A percentile compares a stretch with the other conserved stretches of the same genome.
phyloP scores from a whole-genome alignment of 2,797 vertebrate species.

The Ceryle rudis region DNA sequence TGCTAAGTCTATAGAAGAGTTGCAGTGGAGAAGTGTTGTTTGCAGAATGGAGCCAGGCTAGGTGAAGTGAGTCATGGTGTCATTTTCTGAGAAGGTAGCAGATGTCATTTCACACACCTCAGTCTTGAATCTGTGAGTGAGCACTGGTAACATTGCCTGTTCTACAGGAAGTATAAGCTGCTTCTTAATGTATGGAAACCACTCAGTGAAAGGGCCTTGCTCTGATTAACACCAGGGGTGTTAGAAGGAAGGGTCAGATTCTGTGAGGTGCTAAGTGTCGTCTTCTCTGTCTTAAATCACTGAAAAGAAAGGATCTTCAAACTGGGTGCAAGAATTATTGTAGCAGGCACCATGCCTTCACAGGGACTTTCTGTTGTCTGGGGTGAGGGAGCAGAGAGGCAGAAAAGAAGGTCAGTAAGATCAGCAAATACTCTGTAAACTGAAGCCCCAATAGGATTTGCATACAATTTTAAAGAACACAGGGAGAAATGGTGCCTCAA shows the following conservation, averaged over 20 bases:
- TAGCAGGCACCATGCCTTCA: not conserved
- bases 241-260: not conserved
- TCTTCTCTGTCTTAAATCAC: not conserved
- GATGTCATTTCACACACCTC: fast-evolving
- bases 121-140: fast-evolving
- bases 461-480: constrained; percentile 21
- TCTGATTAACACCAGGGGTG: not conserved
- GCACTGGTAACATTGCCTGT: fast-evolving
- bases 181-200: not conserved
- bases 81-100: not conserved
- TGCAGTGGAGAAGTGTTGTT: not conserved
- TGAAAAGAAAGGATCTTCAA: not conserved
- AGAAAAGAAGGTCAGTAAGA: not conserved
- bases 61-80: not conserved
- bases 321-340: not conserved
- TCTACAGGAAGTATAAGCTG: not conserved
- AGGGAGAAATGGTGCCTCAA: constrained; percentile 26
- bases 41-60: not conserved
- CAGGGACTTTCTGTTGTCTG: not conserved
- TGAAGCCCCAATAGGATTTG: constrained; percentile 22
- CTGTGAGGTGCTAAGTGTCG: not conserved
- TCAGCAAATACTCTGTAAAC: constrained; percentile 21
- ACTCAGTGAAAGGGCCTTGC: not conserved
- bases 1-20: not conserved
- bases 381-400: not conserved